Base-by-base conservation (phyloP, 2,113 vertebrate genomes). In the Platichthys flesus region DNA sequence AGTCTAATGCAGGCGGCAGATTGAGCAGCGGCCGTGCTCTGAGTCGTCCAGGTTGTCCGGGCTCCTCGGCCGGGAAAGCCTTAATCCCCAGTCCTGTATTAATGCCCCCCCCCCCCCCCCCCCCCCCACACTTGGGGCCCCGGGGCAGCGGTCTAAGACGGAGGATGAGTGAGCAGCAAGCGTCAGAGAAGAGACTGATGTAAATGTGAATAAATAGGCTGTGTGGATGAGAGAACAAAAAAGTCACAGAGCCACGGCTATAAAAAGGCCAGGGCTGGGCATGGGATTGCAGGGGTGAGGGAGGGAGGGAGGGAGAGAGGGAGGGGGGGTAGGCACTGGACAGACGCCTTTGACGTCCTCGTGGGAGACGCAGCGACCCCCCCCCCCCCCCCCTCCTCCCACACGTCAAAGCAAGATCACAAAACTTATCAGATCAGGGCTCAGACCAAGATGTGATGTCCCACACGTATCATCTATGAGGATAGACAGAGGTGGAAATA, bases 181-280 rank as follows among this genome's bases (percentile, higher is more conserved):
- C 86, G 85, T 86, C 81, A 89, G 71, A 88, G 74, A 67, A 85
- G 69, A 76, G 84, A 88, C 90, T 92, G 89, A 92, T 83, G 91
- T 84, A 91, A 91, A 92, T 90, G 86, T 88, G 89, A 84, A 90
- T 88, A 91, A 90, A 90, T 81, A 73, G 81, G 83, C 84, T 78
- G 57, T 47, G 51, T 85, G 88, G 83, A 72, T 61, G 78, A 82
- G 76, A 78, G 76, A 79, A 86, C 68, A 74, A 24, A 79, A 82
- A 76, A 83, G 71, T 72, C 65, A 74, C 65, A 81, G 84, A 69
- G 69, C 4, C 7, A 64, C 16, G 64, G 71, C 76, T 81, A 83
- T 88, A 66, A 67, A 81, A 85, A 74, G 67, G 21, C 64, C 1
- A 21, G 8, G 55, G 74, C 49, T 18, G 59, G 60, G 56, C 14